Evolutionary conservation across 2,888 invertebrate genomes (phyloP).

Genomic region (Beris morrisii): DNA sequence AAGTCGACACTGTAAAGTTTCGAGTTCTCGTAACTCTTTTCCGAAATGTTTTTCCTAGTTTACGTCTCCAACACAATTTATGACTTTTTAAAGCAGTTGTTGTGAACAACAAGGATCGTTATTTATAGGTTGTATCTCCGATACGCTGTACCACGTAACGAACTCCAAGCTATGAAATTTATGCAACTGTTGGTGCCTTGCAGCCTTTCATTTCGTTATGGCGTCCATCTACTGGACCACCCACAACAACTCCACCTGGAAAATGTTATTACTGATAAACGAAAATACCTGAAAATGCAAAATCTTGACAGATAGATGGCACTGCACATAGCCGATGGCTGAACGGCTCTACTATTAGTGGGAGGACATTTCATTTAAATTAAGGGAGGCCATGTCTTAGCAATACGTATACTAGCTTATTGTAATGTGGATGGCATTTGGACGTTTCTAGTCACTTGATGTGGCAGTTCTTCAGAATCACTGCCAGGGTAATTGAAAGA

Average conservation of each 20-base stretch:
- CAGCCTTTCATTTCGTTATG: not conserved
- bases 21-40: conserved; percentile 30
- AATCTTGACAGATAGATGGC: no score
- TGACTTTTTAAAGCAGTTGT: conserved; percentile 35
- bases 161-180: conserved; percentile 1
- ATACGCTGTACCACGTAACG: not conserved
- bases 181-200: conserved; percentile 10
- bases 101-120: conserved; percentile 28
- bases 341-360: no score
- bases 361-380: no score
- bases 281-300: conserved; percentile 2
- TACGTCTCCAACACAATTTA: conserved; percentile 33
- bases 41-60: conserved; percentile 34
- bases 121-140: conserved; percentile 24
- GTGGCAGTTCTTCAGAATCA: no score
- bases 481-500: conserved; percentile 19
- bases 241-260: not conserved
- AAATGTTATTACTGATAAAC: not conserved
- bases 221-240: not conserved
- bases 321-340: no score
- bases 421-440: no score
- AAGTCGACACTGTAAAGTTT: conserved; percentile 27
- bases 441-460: no score
- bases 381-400: no score
- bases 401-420: no score